Evolutionary conservation across 2,113 vertebrate species (phyloP).

Genomic region (Gorsachius goisagi): DNA sequence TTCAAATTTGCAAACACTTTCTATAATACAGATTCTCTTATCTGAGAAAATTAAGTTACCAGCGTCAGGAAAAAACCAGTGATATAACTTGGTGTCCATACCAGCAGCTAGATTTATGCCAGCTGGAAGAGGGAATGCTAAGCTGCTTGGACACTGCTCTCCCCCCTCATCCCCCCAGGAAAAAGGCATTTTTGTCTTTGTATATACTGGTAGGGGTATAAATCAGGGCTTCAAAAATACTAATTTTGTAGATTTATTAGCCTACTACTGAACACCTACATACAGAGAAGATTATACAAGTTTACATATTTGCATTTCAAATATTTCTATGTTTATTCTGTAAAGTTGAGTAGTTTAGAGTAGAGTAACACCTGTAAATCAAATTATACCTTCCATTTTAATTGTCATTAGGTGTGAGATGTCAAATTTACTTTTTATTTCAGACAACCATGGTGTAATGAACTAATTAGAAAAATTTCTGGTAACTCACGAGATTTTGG

Average conservation of each 20-base stretch:
- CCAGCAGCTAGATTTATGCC: background rate
- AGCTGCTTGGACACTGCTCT: background rate
- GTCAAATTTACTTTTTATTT: background rate
- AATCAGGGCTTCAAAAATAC: background rate
- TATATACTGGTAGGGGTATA: background rate
- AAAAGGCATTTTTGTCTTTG: background rate
- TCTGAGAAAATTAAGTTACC: background rate
- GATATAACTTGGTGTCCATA: background rate
- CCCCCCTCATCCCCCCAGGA: no score
- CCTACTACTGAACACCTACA: background rate
- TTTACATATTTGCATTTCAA: background rate
- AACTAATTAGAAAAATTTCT: background rate
- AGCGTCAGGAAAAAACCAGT: background rate
- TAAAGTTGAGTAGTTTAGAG: background rate
- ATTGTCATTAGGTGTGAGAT: background rate
- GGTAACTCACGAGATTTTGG: background rate
- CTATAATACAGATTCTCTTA: background rate
- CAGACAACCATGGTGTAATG: background rate
- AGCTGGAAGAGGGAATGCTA: background rate
- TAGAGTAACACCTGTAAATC: background rate
- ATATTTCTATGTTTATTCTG: background rate
- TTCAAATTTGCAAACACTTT: background rate
- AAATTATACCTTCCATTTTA: background rate
- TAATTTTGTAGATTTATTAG: background rate
- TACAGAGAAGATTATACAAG: background rate